Percentiles rank a stretch among this genome's conserved stretches.
Conservation (phyloP, 53 echinoderm and acorn worm species). For the Echinometra lucunter region DNA sequence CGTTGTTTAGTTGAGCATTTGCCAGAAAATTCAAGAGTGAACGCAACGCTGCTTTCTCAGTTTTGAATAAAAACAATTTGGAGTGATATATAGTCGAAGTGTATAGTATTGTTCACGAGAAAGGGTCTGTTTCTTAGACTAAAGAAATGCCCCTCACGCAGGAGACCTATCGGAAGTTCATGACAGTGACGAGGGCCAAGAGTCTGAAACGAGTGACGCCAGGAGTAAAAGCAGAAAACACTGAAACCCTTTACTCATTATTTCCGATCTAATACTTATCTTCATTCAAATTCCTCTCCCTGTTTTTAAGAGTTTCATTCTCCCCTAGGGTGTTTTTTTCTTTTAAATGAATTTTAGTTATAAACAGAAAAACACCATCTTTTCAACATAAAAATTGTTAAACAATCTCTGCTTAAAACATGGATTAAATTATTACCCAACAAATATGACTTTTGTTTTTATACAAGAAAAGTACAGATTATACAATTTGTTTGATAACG, state of each 20-base stretch:
- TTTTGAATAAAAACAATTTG: neutral
- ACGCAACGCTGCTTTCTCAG: neutral
- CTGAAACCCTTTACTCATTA: constrained; percentile 52
- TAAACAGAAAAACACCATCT: neutral
- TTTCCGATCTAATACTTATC: constrained; percentile 44
- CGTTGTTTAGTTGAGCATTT: neutral
- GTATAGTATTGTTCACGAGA: neutral
- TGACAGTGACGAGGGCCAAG: constrained; percentile 63
- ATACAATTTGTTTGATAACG: too few relatives aligned
- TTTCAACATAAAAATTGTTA: neutral
- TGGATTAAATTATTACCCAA: neutral
- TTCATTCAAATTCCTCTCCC: neutral
- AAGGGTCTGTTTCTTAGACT: constrained; percentile 19
- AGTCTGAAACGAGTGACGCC: constrained; percentile 57
- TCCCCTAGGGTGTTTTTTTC: neutral
- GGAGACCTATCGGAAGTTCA: constrained; percentile 56
- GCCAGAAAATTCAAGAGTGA: constrained; percentile 6
- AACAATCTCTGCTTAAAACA: neutral
- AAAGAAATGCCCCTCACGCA: constrained; percentile 7
- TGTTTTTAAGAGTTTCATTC: neutral
- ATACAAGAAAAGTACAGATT: too few relatives aligned
- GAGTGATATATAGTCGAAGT: neutral
- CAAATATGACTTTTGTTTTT: too few relatives aligned
- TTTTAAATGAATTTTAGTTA: neutral
- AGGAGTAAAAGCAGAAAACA: constrained; percentile 26